Conservation (phyloP, 2,113 vertebrate species). For the Hyla sarda region DNA sequence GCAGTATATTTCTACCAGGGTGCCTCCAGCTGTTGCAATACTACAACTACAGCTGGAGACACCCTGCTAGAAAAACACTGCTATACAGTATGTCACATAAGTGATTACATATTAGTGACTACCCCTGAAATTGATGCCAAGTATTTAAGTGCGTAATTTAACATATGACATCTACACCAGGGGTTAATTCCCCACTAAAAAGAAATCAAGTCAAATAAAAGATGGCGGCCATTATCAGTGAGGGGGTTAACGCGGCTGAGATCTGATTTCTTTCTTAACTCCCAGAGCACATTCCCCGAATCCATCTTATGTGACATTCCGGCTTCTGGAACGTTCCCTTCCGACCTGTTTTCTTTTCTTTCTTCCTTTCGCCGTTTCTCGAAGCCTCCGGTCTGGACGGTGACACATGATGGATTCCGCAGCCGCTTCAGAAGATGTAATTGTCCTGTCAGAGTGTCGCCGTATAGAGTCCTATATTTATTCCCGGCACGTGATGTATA, state of each 20-base stretch:
- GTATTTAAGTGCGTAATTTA: no score
- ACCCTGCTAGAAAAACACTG: no score
- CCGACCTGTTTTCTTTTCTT: background rate
- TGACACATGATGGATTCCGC: background rate
- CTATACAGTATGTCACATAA: no score
- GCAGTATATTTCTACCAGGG: no score
- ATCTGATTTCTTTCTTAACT: background rate
- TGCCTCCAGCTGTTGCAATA: no score
- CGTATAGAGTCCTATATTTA: background rate
- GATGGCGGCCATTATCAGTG: background rate
- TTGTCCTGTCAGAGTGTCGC: background rate
- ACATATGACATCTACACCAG: no score
- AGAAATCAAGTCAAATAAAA: background rate
- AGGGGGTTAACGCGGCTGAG: background rate
- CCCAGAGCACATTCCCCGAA: background rate
- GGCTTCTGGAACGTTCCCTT: background rate
- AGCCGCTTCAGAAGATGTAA: background rate
- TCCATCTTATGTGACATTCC: slow-evolving; percentile 11
- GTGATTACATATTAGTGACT: no score
- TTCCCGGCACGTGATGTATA: background rate
- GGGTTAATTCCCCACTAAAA: no score
- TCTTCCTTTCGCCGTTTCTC: background rate
- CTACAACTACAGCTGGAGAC: no score
- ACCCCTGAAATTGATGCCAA: no score
- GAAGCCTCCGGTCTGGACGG: background rate